Evolutionary conservation across 30 jellyfish, hydroid and myxozoan genomes (phyloP), one percentile per base, ranked within the genome.

Genomic region (Turritopsis rubra): DNA sequence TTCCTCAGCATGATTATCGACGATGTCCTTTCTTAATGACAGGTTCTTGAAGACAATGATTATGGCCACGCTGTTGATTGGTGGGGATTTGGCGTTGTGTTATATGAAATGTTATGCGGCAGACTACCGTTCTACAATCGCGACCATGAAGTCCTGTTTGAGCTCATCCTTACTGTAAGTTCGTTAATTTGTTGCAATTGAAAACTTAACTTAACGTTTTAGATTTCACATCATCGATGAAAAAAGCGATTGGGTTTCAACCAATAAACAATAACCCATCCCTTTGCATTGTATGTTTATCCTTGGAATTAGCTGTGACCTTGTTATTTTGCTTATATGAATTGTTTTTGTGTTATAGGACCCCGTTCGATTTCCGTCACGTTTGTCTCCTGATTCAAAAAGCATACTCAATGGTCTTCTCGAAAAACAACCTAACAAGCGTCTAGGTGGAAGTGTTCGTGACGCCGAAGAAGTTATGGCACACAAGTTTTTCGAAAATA

Each of bases 81-180:
- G 98, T 91, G 98, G 98, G 96, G 98, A 28, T 88, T 91, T 82
- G 98, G 98, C 65, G 98, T 91, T 65, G 96, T 91, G 13, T 70
- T 91, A 66, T 91, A 87, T 71, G 98, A 91, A 73, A 91, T 91
- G 96, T 84, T 91, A 25, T 87, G 96, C 75, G 98, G 98, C n/a
- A 66, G 98, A 52, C 89, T 91, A 20, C 98, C 98, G 19, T 91
- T 91, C 79, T 87, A 87, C 81, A 88, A 87, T 86, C 83, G 92
- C 18, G 96, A 91, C 52, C 96, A 91, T 79, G 96, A 91, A 82
- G 97, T 90, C 24, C 73, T 90, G 52, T 90, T 90, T 79, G 97
- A 90, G 54, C 95, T 90, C 29, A 90, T 90, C 53, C 87, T 90
- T 52, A 90, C 81, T 30, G 97, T 90, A 52, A 68, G 97, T 90